Evolutionary conservation across 2,888 invertebrate species (phyloP).

Genomic region (Andrena minutula): DNA sequence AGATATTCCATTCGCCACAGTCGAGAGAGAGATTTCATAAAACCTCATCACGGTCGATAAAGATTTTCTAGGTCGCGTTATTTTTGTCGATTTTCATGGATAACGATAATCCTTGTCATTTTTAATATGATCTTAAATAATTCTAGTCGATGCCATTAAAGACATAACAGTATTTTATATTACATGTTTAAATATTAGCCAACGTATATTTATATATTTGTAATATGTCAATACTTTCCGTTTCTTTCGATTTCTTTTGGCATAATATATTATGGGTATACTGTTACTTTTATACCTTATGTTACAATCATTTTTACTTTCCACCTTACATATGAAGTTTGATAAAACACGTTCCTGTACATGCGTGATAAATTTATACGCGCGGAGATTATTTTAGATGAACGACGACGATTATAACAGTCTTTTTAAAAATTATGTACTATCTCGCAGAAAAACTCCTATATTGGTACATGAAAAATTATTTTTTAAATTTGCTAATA

Average conservation of each 20-base stretch:
- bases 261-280: slow-evolving; percentile 30
- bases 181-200: slow-evolving; percentile 57
- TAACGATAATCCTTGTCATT: slow-evolving; percentile 51
- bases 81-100: slow-evolving; percentile 44
- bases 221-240: slow-evolving; percentile 53
- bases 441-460: neutral
- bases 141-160: slow-evolving; percentile 70
- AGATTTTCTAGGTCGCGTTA: slow-evolving; percentile 50
- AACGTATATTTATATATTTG: slow-evolving; percentile 64
- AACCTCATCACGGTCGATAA: slow-evolving; percentile 39
- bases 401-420: neutral
- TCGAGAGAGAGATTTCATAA: slow-evolving; percentile 63
- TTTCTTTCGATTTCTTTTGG: slow-evolving; percentile 39
- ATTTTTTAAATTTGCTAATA: neutral
- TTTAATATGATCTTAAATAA: slow-evolving; percentile 59
- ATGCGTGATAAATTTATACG: neutral
- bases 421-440: neutral
- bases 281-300: slow-evolving; percentile 44
- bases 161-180: slow-evolving; percentile 69
- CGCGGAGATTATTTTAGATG: neutral
- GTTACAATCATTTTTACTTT: slow-evolving; percentile 45
- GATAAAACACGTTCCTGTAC: slow-evolving; percentile 31
- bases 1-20: slow-evolving; percentile 64
- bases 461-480: neutral
- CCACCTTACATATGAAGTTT: slow-evolving; percentile 42